Evolutionary conservation across 2,113 vertebrate genomes (phyloP).

Genomic region (Scomber scombrus): DNA sequence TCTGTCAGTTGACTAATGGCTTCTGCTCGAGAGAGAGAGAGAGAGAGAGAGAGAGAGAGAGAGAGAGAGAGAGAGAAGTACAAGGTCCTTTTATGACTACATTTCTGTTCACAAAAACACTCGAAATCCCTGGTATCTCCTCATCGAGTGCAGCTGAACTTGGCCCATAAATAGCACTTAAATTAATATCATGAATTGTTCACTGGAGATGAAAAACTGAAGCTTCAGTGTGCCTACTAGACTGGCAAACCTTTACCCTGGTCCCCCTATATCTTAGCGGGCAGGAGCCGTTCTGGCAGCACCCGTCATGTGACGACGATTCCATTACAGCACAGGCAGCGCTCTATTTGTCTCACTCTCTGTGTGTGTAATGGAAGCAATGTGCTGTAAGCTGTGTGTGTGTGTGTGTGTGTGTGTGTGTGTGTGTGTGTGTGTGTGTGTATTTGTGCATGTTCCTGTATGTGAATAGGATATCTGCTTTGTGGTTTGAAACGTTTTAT

Average conservation of each 20-base stretch:
- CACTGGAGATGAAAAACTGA: constrained; percentile 29
- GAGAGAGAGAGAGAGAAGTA: too few relatives aligned
- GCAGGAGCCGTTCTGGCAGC: constrained; percentile 55
- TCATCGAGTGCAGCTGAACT: constrained; percentile 20
- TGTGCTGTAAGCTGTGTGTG: constrained; percentile 16
- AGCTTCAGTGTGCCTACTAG: constrained; percentile 19
- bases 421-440: constrained; percentile 11
- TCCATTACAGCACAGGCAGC: constrained; percentile 54
- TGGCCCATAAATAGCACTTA: constrained; percentile 37
- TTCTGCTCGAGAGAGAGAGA: too few relatives aligned
- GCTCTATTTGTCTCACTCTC: constrained; percentile 60
- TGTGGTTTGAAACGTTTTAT: constrained; percentile 42
- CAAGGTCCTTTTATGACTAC: not conserved
- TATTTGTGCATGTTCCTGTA: constrained; percentile 18
- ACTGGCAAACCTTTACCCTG: constrained; percentile 41
- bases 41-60: too few relatives aligned
- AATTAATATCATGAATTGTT: constrained; percentile 50
- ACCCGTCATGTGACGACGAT: constrained; percentile 33
- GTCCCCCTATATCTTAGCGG: constrained; percentile 38
- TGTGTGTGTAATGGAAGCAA: constrained; percentile 58
- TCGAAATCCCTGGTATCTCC: constrained; percentile 22
- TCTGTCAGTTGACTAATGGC: too few relatives aligned
- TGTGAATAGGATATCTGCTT: not conserved
- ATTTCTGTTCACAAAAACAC: not conserved
- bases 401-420: constrained; percentile 39